Conservation (phyloP, 2,113 vertebrate species). For the Osmerus eperlanus region DNA sequence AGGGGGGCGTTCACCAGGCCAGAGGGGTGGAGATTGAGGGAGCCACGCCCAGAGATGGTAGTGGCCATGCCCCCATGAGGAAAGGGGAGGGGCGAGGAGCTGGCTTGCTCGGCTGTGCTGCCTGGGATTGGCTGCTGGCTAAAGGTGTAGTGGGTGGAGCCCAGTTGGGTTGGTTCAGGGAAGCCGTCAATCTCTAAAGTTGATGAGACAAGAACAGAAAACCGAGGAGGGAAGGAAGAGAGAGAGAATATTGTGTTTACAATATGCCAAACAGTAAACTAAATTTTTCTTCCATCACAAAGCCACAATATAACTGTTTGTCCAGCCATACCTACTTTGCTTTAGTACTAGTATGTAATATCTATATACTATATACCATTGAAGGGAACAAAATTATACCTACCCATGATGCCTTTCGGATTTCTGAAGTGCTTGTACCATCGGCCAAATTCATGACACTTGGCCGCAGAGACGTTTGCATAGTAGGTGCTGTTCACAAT, state of each 20-base stretch:
- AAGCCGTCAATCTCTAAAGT: conserved; percentile 84
- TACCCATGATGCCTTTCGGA: conserved; percentile 94
- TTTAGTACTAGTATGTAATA: no score
- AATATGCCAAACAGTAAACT: neutral
- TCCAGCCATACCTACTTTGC: no score
- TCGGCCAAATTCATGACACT: conserved; percentile 98
- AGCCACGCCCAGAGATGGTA: conserved; percentile 72
- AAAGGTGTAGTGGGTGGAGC: conserved; percentile 82
- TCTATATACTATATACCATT: no score
- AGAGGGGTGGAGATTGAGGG: conserved; percentile 83
- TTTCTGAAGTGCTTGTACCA: conserved; percentile 99
- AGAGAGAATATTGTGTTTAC: neutral
- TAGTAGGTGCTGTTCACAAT: conserved; percentile 99
- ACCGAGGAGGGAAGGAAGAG: neutral
- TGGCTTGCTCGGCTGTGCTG: conserved; percentile 85
- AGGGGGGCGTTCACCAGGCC: conserved; percentile 90
- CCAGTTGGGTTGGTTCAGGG: conserved; percentile 84
- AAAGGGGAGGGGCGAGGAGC: conserved; percentile 63
- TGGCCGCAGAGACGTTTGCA: conserved; percentile 97
- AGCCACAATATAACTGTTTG: neutral
- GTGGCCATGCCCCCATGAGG: conserved; percentile 83
- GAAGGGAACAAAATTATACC: conserved; percentile 44
- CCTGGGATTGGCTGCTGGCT: conserved; percentile 87
- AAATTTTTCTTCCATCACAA: neutral
- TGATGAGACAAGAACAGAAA: conserved; percentile 1